Percentiles rank a stretch among this genome's conserved stretches.
Evolutionary conservation across 2,113 vertebrate genomes (phyloP).

Genomic region (Aramus guarauna): DNA sequence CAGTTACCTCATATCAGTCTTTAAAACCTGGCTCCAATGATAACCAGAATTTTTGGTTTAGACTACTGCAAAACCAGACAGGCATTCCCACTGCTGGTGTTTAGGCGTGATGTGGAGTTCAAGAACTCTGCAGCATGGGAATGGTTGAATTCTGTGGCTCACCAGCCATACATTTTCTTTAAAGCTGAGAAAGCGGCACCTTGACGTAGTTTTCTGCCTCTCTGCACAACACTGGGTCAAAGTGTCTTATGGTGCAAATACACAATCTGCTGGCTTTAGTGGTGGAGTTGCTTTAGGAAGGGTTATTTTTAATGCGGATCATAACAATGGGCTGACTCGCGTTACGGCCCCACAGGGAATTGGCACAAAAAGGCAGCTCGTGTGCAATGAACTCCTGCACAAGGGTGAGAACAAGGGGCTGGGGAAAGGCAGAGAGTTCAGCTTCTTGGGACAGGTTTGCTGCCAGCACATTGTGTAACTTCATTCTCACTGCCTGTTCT

Average conservation of each 20-base stretch:
- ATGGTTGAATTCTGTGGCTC: background rate
- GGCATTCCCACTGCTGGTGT: background rate
- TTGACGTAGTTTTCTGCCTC: background rate
- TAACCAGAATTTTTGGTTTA: background rate
- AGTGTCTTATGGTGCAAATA: background rate
- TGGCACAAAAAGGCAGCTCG: background rate
- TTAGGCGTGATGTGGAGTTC: background rate
- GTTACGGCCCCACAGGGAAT: background rate
- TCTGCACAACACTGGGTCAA: background rate
- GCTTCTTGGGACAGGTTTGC: background rate
- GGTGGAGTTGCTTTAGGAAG: background rate
- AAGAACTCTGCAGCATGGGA: background rate
- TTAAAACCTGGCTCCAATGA: background rate
- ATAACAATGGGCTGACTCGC: constrained; percentile 1
- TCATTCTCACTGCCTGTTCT: background rate
- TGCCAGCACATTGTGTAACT: constrained; percentile 45
- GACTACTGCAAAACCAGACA: background rate
- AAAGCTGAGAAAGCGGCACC: background rate
- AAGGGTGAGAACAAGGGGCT: background rate
- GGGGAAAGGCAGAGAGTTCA: background rate
- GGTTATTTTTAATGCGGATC: constrained; percentile 12
- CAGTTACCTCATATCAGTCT: background rate
- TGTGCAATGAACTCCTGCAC: background rate
- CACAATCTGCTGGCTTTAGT: background rate
- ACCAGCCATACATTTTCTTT: background rate